Evolutionary conservation across 1,140 invertebrate genomes (phyloP), one percentile per base, ranked within the genome.

Genomic region (Nymphalis io): DNA sequence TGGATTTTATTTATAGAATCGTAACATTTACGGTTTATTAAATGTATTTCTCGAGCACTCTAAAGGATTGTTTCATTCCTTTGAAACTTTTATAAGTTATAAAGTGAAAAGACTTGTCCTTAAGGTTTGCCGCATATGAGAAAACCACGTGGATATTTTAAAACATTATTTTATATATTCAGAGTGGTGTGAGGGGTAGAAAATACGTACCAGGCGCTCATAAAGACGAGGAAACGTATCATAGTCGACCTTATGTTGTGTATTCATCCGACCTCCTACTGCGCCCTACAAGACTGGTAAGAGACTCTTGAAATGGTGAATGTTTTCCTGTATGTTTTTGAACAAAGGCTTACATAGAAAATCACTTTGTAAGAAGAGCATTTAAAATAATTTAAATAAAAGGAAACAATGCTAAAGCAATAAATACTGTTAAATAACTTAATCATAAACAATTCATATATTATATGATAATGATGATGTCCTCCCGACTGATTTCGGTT

Each of bases 1-100:
- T 90, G 87, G 85, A 88, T 90, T 88, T 85, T 88, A 85, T 82
- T 80, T 76, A 84, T 76, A 79, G 80, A 82, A 81, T 79, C 81
- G 77, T 81, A 81, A 75, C 78, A 75, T 70, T 71, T 75, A 73
- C 60, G 76, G 72, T 51, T 18, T 6, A 51, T 20, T 66, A 71
- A 70, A 74, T 73, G 53, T 38, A 60, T 51, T 23, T 73, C 40
- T 38, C 21, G 53, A 55, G 39, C 21, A 48, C 27, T 59, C 59
- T 33, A 6, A 16, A 15, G 38, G 18, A 55, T 68, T 61, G 40
- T 63, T 53, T 40, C 23, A 40, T 51, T 48, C 44, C 18, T 48
- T 63, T 51, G 15, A 15, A 46, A 62, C 13, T 62, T 48, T 18
- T 62, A 15, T 18, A 40, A 40, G 20, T 61, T 27, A 33, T 15